Evolutionary conservation across 2,888 invertebrate species (phyloP), one percentile per base, ranked within the genome.

Genomic region (Caenorhabditis sp.): DNA sequence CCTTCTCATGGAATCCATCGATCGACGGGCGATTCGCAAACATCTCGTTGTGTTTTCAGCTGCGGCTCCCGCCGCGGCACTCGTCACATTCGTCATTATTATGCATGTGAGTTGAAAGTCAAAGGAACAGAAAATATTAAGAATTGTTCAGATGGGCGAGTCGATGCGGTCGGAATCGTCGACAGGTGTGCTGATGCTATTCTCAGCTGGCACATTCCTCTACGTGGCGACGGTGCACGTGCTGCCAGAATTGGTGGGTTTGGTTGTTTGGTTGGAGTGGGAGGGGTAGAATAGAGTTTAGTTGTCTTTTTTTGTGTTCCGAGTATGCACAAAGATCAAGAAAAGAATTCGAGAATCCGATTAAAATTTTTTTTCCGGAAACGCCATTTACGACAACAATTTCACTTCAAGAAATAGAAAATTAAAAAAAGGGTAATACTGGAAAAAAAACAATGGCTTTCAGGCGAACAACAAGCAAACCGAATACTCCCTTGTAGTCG

Each of bases 151-250:
- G 80, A 76, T 80, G 83, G 80, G 80, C 14, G 80, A 84, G 49
- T 80, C 76, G 16, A 72, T 80, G 66, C 35, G 80, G 22, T 84
- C 80, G 12, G 83, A 80, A 63, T 97, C 97, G 92, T 97, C 96
- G 1, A 98, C 98, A 31, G 98, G 96, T 93, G 95, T 98, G 80
- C 97, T 98, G 0, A 97, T 99, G 97, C 93, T 99, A 44, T 99
- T 99, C 93, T 98, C 98, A 56, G 99, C 98, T 0, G 99, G 99
- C 0, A 99, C 99, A 16, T 99, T 99, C 93, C 94, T 99, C 0
- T 99, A 98, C 93, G 99, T 99, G 2, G 97, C 99, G 0, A 98
- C 98, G 0, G 98, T 99, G 0, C 99, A 99, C 93, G 98, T 99
- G 0, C 93, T 99, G 64, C 98, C 99, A 0, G 99, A 99, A 93